Base-by-base conservation (phyloP, 2,888 invertebrate genomes). In the Pachymerium ferrugineum region DNA sequence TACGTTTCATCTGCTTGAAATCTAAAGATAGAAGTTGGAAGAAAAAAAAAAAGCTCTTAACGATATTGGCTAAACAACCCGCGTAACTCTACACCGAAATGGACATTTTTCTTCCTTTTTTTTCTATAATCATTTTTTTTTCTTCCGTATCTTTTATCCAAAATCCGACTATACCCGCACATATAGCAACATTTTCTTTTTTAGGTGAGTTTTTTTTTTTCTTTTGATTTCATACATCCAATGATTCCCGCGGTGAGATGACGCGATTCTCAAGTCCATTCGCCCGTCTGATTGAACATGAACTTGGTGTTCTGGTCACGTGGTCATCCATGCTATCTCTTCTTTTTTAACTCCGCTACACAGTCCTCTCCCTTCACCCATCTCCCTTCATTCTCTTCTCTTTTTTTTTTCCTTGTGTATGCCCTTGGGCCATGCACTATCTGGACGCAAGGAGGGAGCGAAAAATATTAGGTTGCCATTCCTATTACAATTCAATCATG, bases 391-490 rank as follows among this genome's bases (percentile, higher is more conserved):
- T n/a, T n/a, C n/a, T n/a, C n/a, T n/a, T 8, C 54, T 28, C 54
- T 12, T 25, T 54, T 14, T 25, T 22, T 54, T 22, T 22, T 54
- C 28, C 22, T 28, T 54, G 22, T 54, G 6, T 28, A 54, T 54
- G 54, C 22, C 54, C 28, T 54, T 54, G 54, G 47, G 54, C 14
- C 54, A 54, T 25, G 54, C 54, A 54, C 54, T 54, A 54, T 54
- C 54, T 54, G 54, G 28, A 54, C 54, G 54, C 54, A 54, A 25
- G 54, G 54, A 54, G 54, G 54, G 54, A 54, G 54, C 54, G 54
- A 54, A 25, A 54, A 54, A 54, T 54, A 54, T 54, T 54, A 54
- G 54, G 54, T 54, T 54, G 54, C 54, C 22, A 8, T n/a, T 54
- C 22, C 22, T 54, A 54, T 54, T 54, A 54, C 54, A 54, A 54